Evolutionary conservation across 2,888 invertebrate species (phyloP), one percentile per base, ranked within the genome.

Genomic region (Metalampra italica): DNA sequence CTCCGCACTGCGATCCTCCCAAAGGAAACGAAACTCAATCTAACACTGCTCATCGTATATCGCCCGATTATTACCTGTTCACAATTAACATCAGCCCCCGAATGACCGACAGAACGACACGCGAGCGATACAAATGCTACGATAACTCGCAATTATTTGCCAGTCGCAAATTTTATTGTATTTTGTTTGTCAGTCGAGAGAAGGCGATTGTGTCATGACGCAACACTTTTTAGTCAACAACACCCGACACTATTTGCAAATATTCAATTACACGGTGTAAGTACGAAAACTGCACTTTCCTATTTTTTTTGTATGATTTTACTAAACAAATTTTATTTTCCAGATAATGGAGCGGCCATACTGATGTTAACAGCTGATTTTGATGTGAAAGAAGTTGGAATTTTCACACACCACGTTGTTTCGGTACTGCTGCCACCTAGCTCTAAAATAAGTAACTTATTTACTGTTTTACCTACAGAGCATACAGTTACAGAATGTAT

Each of bases 311-410:
- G 70, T 69, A 73, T 70, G 71, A 72, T 75, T 76, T 77, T 76
- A 75, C 73, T 79, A 80, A 84, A 71, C 74, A 78, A 52, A 80
- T 71, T 81, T 81, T 86, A 85, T 85, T 84, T 84, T 80, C 68
- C 68, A 70, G 67, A 64, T 80, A 78, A 65, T 68, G 64, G 76
- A 84, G 85, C 88, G 85, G 90, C 89, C 90, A 90, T 90, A 86
- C 80, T 87, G 88, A 84, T 82, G 82, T 83, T 82, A 85, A 90
- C 90, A 90, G 90, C 90, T 90, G 90, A 90, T 90, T 90, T 89
- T 88, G 88, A 88, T 84, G 78, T 86, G 80, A 83, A 75, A 76
- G 82, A 83, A 79, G 74, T 75, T 77, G 72, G 67, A 72, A 68
- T 74, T 78, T 76, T 75, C 61, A 64, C 66, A 65, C 72, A 85